Conservation (phyloP, 2,113 vertebrate species). For the Rallus limicola region DNA sequence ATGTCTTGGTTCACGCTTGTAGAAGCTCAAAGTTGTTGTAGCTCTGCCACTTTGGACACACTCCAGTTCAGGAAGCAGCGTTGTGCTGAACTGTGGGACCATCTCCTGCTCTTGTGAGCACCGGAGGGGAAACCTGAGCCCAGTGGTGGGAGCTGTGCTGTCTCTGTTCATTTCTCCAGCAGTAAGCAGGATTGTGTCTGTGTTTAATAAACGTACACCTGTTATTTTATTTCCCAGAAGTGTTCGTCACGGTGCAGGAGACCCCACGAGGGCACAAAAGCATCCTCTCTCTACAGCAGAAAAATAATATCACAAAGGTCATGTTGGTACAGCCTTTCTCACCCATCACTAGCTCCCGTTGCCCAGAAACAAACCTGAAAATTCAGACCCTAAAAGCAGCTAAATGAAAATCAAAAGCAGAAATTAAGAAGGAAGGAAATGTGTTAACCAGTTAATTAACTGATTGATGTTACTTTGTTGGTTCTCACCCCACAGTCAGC, state of each 20-base stretch:
- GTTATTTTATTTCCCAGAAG: constrained; percentile 48
- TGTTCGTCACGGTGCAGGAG: background rate
- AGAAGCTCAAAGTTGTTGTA: background rate
- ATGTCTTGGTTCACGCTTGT: background rate
- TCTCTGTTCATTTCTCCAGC: constrained; percentile 15
- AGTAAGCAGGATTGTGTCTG: background rate
- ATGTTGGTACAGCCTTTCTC: background rate
- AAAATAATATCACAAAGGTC: background rate
- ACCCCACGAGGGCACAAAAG: background rate
- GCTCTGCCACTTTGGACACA: background rate
- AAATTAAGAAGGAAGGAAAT: constrained; percentile 47
- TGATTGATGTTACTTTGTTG: constrained; percentile 53
- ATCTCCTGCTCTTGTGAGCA: background rate
- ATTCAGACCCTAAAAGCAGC: constrained; percentile 10
- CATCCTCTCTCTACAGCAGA: background rate
- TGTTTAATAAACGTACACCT: constrained; percentile 48
- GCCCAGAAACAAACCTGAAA: constrained; percentile 17
- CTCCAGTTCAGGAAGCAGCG: background rate
- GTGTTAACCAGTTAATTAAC: constrained; percentile 56
- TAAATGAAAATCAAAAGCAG: constrained; percentile 36
- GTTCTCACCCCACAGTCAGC: background rate
- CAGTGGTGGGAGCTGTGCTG: constrained; percentile 7
- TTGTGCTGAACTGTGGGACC: background rate
- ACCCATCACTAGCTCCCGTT: background rate
- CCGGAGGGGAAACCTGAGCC: background rate